Evolutionary conservation across 2,113 vertebrate species (phyloP), one percentile per base, ranked within the genome.

Genomic region (Limnothrissa miodon): DNA sequence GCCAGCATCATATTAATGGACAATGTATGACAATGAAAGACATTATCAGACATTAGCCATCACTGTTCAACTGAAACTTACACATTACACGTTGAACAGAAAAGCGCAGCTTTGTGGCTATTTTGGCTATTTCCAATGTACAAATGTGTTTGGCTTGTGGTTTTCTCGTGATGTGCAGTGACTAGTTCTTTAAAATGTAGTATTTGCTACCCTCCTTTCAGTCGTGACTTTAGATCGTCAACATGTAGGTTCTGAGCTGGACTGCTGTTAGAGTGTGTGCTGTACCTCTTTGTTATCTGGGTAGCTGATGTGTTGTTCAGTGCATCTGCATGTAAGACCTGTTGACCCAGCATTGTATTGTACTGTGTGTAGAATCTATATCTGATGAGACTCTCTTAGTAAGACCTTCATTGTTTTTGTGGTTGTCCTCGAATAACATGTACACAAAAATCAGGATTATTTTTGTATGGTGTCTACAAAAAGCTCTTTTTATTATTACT

Each of bases 281-380:
- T 25, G 59, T 62, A 29, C n/a, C 59, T 62, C 25, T 56, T 56
- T 62, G 59, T 29, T 29, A 29, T 62, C 59, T 29, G 25, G 51
- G 10, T 62, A 62, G 59, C 7, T 62, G 59, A 8, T 62, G 25
- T 59, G 56, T 45, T 45, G 66, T 42, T 81, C 81, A 21, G 78
- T 87, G 80, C 80, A 45, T 86, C 78, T 59, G 82, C 44, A 53
- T 90, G 84, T 87, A 78, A 82, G 78, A 89, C 81, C 82, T 19
- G 74, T 87, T 66, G 85, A 78, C 82, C 45, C 51, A 29, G 36
- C 59, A 83, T 56, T 81, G 17, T 39, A 39, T 82, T 78, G 78
- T 21, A 45, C 33, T 83, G 51, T 78, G 66, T 80, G 25, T n/a
- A 80, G 8, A 78, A 56, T 39, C 13, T 62, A 9, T 62, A 62